Conservation (phyloP, 53 echinoderm and acorn worm genomes). For the Arbacia lixula region DNA sequence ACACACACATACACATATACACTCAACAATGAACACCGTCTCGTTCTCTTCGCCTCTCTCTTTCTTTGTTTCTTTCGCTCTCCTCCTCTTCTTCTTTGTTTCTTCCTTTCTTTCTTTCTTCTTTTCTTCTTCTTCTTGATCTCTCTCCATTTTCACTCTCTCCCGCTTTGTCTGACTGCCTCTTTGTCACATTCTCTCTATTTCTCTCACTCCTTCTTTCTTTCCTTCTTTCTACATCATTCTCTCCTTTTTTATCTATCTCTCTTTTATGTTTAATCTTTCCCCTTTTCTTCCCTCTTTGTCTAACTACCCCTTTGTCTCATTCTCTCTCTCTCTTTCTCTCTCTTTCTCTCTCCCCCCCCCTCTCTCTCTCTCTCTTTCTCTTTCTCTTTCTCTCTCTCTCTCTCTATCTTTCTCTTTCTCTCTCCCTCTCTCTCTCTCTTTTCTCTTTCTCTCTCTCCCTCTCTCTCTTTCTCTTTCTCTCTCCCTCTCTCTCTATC, state of each 20-base stretch:
- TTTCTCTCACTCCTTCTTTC: too few relatives aligned
- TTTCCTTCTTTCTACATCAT: neutral
- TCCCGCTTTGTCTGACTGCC: neutral
- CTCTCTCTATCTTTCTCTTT: too few relatives aligned
- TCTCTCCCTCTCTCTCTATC: neutral
- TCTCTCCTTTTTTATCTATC: too few relatives aligned
- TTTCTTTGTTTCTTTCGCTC: slow-evolving; percentile 15
- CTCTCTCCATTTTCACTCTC: neutral
- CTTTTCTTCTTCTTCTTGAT: neutral
- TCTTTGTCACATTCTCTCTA: neutral
- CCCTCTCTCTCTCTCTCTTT: neutral
- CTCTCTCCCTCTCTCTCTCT: too few relatives aligned
- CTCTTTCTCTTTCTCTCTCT: too few relatives aligned
- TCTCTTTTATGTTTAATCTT: too few relatives aligned
- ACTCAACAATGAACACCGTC: neutral
- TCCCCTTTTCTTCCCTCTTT: too few relatives aligned
- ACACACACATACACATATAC: neutral
- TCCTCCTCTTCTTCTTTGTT: neutral
- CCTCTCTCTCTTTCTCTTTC: neutral
- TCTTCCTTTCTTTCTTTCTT: neutral
- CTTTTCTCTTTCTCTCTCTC: too few relatives aligned
- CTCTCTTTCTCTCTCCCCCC: neutral
- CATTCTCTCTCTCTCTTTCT: neutral
- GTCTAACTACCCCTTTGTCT: too few relatives aligned
- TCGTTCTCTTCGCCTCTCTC: neutral